phyloP scores from a whole-genome alignment of 1,140 invertebrate species.

The Stegodyphus dumicola region DNA sequence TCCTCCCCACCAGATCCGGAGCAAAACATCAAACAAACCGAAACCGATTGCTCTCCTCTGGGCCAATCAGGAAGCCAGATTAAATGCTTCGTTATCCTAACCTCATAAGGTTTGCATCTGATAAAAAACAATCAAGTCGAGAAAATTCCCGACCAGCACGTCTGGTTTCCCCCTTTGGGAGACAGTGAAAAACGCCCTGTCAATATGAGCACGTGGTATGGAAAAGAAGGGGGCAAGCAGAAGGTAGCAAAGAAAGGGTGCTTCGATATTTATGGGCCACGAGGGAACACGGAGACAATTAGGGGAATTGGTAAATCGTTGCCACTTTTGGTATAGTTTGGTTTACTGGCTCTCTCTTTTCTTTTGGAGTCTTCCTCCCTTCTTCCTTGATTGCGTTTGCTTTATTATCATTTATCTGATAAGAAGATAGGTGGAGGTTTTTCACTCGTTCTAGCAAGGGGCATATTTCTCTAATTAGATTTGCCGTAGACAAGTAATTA shows the following conservation, averaged over 20 bases:
- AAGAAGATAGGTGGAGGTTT: no score
- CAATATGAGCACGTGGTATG: constrained; percentile 20
- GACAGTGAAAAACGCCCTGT: constrained; percentile 15
- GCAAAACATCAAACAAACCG: no score
- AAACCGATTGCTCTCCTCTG: background rate
- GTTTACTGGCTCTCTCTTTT: constrained; percentile 1
- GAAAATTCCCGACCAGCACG: background rate
- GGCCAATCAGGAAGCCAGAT: constrained; percentile 17
- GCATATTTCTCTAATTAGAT: no score
- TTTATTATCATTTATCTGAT: no score
- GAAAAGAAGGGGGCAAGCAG: background rate
- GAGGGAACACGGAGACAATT: constrained; percentile 19
- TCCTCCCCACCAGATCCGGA: no score
- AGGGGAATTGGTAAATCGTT: constrained; percentile 33
- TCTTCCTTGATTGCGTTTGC: no score
- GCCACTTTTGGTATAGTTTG: background rate
- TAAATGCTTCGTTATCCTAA: constrained; percentile 29
- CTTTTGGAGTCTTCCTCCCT: background rate
- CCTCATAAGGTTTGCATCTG: constrained; percentile 29
- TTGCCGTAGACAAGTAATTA: no score
- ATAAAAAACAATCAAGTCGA: constrained; percentile 10
- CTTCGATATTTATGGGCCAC: constrained; percentile 25
- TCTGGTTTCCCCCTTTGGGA: background rate
- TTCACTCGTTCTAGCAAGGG: no score
- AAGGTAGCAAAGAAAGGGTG: background rate